A percentile compares a stretch with the other conserved stretches of the same genome.
Evolutionary conservation across 2,797 vertebrate species (phyloP).

Genomic region (Galagoides demidoff): DNA sequence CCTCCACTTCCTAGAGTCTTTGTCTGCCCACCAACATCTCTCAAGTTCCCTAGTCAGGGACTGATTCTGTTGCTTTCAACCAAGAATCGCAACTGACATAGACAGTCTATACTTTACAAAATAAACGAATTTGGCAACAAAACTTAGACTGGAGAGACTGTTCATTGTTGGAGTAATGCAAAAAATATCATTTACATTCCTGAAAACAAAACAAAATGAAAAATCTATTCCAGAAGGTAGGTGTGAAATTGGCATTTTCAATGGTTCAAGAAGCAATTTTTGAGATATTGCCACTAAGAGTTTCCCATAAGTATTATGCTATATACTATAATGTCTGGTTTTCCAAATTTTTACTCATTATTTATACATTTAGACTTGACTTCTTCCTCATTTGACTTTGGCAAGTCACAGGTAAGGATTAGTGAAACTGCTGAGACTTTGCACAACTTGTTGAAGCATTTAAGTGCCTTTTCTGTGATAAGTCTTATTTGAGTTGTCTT

Average conservation of each 20-base stretch:
- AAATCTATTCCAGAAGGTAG: neutral
- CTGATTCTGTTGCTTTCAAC: neutral
- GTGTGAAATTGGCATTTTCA: neutral
- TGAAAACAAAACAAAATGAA: neutral
- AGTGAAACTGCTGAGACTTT: neutral
- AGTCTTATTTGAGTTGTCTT: neutral
- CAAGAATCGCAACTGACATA: neutral
- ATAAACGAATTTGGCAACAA: slow-evolving; percentile 4
- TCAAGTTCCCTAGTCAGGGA: neutral
- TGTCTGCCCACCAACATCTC: too few species aligned
- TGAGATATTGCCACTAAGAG: neutral
- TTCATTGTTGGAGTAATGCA: neutral
- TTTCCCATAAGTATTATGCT: neutral
- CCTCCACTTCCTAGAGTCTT: neutral
- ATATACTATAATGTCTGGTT: neutral
- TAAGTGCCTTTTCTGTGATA: neutral
- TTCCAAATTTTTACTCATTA: neutral
- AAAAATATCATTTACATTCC: neutral
- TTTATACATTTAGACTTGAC: neutral
- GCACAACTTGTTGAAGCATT: neutral
- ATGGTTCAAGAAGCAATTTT: neutral
- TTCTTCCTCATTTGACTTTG: slow-evolving; percentile 3
- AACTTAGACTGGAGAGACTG: neutral
- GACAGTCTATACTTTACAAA: neutral
- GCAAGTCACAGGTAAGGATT: slow-evolving; percentile 4